Evolutionary conservation across 2,888 invertebrate genomes (phyloP).

Genomic region (Junonia oenone): DNA sequence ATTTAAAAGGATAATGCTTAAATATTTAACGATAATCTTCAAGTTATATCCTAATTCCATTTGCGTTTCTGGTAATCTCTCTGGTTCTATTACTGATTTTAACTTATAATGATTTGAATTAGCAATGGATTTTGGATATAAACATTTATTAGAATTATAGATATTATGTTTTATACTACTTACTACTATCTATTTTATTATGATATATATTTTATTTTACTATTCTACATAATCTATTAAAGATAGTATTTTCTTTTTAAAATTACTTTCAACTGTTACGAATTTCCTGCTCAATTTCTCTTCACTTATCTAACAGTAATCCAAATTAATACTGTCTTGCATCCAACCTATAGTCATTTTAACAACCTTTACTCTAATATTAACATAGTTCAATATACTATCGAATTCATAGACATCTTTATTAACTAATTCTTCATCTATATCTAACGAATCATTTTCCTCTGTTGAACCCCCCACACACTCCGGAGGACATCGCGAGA

Average conservation of each 20-base stretch:
- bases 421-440: background rate
- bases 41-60: background rate
- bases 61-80: background rate
- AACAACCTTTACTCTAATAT: background rate
- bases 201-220: background rate
- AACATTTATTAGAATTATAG: background rate
- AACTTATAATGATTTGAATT: background rate
- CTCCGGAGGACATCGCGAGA: slow-evolving; percentile 65
- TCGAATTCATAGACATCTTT: background rate
- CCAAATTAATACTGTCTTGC: background rate
- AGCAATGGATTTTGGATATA: background rate
- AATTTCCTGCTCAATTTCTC: no score
- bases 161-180: background rate
- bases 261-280: no score
- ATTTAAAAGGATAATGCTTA: slow-evolving; percentile 6
- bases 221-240: no score
- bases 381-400: background rate
- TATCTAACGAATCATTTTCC: slow-evolving; percentile 48
- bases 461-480: slow-evolving; percentile 58
- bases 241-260: no score
- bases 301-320: no score
- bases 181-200: background rate
- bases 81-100: background rate
- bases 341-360: background rate
- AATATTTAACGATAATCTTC: background rate